Percentiles rank a stretch among this genome's conserved stretches.
These are phyloP conservation scores for Eristalis intricaria DNA, from an alignment of 2,888 invertebrate species.

Conservation along the genomic window DNA sequence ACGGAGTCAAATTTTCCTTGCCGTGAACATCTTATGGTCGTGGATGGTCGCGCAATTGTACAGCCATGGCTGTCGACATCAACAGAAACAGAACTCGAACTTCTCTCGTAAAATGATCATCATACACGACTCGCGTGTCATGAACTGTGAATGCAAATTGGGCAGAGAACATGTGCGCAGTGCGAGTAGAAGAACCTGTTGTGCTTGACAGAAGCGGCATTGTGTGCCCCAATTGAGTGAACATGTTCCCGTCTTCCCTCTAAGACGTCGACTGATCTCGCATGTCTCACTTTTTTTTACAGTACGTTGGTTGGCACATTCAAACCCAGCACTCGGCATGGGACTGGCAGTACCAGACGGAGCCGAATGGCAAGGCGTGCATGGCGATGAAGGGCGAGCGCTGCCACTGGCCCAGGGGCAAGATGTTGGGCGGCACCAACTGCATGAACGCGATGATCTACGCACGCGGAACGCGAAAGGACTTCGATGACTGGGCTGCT, in stretches of 20 bases:
- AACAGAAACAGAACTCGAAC: no score
- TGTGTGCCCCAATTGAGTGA: no score
- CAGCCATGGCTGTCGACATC: no score
- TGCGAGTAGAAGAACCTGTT: neutral
- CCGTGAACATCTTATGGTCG: no score
- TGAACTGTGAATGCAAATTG: neutral
- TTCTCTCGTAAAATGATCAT: no score
- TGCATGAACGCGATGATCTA: slow-evolving; percentile 87
- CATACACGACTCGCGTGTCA: neutral
- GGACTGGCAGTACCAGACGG: slow-evolving; percentile 80
- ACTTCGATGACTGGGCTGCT: slow-evolving; percentile 86
- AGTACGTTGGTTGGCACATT: slow-evolving; percentile 80
- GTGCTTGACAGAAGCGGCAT: no score
- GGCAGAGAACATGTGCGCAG: neutral
- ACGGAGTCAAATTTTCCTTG: no score
- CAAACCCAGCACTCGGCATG: slow-evolving; percentile 78
- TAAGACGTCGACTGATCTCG: neutral
- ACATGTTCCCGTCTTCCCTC: no score
- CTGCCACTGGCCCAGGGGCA: slow-evolving; percentile 84
- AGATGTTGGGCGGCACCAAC: slow-evolving; percentile 86
- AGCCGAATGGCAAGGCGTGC: slow-evolving; percentile 79
- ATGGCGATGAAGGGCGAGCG: slow-evolving; percentile 79
- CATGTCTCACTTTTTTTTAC: neutral
- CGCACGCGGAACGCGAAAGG: slow-evolving; percentile 85
- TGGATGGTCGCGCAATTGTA: no score